Evolutionary conservation across 2,888 invertebrate genomes (phyloP).

Genomic region (Hirtodrosophila duncani): DNA sequence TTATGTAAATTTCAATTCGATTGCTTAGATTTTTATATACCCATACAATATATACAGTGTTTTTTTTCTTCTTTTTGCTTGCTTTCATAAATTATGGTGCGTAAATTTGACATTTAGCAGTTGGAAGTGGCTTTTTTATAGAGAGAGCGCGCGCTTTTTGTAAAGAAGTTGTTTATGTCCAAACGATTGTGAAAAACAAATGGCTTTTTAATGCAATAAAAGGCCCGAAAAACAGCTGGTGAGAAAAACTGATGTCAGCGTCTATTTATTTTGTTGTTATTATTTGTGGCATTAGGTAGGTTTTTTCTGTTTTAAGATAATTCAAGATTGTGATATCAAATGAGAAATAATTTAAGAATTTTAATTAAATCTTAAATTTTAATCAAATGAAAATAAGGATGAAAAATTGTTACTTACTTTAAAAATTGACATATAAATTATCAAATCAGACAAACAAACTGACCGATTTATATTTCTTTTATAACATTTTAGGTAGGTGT

Average conservation of each 20-base stretch:
- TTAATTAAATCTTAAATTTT: not conserved
- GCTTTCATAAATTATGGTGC: conserved; percentile 24
- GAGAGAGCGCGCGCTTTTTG: conserved; percentile 17
- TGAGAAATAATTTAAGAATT: not conserved
- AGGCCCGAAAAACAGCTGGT: not conserved
- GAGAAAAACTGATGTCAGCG: conserved; percentile 17
- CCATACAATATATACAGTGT: no score
- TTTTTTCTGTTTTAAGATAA: not conserved
- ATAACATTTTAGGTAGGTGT: no score
- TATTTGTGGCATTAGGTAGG: not conserved
- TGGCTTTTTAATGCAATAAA: conserved; percentile 21
- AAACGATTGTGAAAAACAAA: conserved; percentile 2
- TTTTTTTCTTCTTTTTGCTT: not conserved
- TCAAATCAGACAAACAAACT: no score
- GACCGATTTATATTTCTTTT: no score
- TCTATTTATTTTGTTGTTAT: not conserved
- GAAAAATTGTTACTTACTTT: no score
- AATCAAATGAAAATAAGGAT: no score
- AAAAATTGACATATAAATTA: no score
- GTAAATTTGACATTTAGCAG: conserved; percentile 38
- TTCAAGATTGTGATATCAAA: not conserved
- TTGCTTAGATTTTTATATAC: no score
- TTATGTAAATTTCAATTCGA: no score
- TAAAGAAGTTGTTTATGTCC: conserved; percentile 7
- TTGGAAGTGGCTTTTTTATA: conserved; percentile 49